Evolutionary conservation across 35 echinoderm and acorn worm species (phyloP).

Genomic region (Amphiura filiformis): DNA sequence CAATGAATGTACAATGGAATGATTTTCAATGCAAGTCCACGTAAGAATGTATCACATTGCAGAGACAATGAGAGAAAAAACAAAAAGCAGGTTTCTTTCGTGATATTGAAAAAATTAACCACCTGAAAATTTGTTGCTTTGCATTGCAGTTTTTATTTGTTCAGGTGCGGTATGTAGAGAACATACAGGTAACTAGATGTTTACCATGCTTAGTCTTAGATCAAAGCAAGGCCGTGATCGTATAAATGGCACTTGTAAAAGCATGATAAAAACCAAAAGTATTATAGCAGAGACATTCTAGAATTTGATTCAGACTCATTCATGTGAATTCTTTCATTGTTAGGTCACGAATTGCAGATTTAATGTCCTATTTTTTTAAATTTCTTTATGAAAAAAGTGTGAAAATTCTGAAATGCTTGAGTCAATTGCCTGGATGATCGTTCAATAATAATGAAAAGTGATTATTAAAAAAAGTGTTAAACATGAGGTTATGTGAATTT

Average conservation of each 20-base stretch:
- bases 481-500: neutral
- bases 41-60: too few species aligned
- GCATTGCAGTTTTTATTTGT: neutral
- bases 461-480: neutral
- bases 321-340: neutral
- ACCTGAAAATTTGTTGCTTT: too few species aligned
- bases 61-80: too few species aligned
- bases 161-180: neutral
- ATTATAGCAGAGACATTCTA: neutral
- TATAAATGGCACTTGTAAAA: neutral
- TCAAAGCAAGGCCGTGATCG: slow-evolving; percentile 2
- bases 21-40: too few species aligned
- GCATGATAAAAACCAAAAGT: slow-evolving; percentile 6
- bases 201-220: neutral
- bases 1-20: too few species aligned
- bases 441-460: neutral
- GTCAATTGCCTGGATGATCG: neutral
- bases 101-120: too few species aligned
- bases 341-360: neutral
- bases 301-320: too few species aligned
- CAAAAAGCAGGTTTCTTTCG: too few species aligned
- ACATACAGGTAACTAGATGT: neutral
- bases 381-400: neutral
- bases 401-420: neutral
- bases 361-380: slow-evolving; percentile 1